Evolutionary conservation across 2,888 invertebrate genomes (phyloP).

Genomic region (Hipparchia semele): DNA sequence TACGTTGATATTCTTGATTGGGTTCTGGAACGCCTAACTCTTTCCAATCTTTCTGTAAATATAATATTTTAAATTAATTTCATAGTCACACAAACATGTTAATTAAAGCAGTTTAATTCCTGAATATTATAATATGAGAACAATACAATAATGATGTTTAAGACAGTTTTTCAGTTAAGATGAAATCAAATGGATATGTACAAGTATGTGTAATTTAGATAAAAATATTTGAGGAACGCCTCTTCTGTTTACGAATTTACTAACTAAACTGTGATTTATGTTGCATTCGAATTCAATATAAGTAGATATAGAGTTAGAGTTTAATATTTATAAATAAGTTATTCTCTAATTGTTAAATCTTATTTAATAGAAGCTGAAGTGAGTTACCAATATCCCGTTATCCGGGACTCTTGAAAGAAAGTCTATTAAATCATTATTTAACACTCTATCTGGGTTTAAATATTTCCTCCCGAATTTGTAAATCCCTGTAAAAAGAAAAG

Average conservation of each 20-base stretch:
- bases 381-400: conserved; percentile 65
- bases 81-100: neutral
- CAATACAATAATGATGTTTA: neutral
- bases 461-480: conserved; percentile 71
- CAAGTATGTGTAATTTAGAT: neutral
- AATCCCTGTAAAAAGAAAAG: conserved; percentile 51
- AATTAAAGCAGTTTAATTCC: neutral
- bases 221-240: neutral
- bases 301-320: neutral
- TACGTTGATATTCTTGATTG: conserved; percentile 38
- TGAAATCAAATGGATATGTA: neutral
- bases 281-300: conserved; percentile 17
- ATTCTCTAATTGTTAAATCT: neutral
- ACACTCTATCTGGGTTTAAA: conserved; percentile 61
- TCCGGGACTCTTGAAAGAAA: conserved; percentile 73
- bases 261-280: conserved; percentile 12
- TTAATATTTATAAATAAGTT: conserved; percentile 20
- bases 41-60: conserved; percentile 71
- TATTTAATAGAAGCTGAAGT: conserved; percentile 13
- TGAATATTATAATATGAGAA: neutral
- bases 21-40: conserved; percentile 73
- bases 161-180: neutral
- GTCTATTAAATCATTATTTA: conserved; percentile 72
- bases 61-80: conserved; percentile 1
- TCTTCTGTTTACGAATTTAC: neutral